Evolutionary conservation across 2,797 vertebrate genomes (phyloP).

Genomic region (Allobates femoralis): DNA sequence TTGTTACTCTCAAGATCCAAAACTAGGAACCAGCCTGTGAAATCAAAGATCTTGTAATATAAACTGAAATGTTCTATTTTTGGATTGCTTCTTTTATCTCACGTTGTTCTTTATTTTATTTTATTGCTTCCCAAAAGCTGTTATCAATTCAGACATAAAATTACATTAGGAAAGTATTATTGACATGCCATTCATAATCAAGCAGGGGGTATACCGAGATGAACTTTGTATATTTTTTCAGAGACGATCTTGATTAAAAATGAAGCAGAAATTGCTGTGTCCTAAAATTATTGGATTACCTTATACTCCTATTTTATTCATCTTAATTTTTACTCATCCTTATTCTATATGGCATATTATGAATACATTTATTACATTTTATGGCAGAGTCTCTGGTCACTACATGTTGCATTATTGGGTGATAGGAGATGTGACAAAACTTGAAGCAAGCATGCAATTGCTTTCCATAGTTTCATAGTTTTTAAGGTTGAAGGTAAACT

Average conservation of each 20-base stretch:
- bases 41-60: conserved; percentile 57
- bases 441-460: too few relatives aligned
- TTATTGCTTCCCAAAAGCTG: conserved; percentile 60
- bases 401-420: too few relatives aligned
- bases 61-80: conserved; percentile 57
- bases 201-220: conserved; percentile 48
- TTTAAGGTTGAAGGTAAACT: too few relatives aligned
- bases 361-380: not conserved
- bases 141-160: conserved; percentile 61
- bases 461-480: too few relatives aligned
- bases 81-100: conserved; percentile 55
- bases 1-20: conserved; percentile 55
- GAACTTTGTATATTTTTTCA: conserved; percentile 47
- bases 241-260: conserved; percentile 17
- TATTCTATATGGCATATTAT: not conserved
- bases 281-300: not conserved
- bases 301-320: not conserved
- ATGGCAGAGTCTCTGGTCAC: not conserved
- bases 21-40: conserved; percentile 31
- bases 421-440: too few relatives aligned
- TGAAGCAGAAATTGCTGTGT: not conserved
- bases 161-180: conserved; percentile 57
- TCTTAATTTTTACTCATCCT: not conserved
- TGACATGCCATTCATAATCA: conserved; percentile 53
- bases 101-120: conserved; percentile 55